These are phyloP conservation scores for Lepus oiostolus DNA, from an alignment of 2,797 vertebrate species.

Conservation along the genomic window DNA sequence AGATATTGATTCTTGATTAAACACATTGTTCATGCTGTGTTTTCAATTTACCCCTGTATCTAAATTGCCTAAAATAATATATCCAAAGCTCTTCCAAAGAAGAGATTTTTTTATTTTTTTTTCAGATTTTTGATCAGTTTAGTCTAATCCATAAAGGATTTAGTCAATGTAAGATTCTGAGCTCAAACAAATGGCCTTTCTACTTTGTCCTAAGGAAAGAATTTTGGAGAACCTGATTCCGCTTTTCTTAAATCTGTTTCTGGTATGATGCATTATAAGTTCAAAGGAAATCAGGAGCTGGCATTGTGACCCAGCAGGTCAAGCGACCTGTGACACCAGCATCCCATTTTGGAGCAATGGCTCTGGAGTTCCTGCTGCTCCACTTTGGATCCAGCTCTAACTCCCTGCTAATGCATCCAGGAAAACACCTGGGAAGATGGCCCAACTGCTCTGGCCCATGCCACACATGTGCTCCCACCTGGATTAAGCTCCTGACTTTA, in stretches of 20 bases:
- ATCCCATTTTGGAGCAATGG: too few relatives aligned
- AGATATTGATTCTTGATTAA: neutral
- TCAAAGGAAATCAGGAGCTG: neutral
- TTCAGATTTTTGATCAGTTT: neutral
- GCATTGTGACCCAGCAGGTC: too few relatives aligned
- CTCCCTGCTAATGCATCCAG: too few relatives aligned
- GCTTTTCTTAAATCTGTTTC: neutral
- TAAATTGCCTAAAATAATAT: neutral
- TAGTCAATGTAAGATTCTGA: neutral
- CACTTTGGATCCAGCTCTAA: too few relatives aligned
- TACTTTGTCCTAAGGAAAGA: neutral
- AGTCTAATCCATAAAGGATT: neutral
- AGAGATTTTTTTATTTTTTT: neutral
- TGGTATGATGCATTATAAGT: neutral
- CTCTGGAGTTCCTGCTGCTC: too few relatives aligned
- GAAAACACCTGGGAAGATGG: too few relatives aligned
- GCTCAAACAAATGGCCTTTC: neutral
- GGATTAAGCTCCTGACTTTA: too few relatives aligned
- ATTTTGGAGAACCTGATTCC: neutral
- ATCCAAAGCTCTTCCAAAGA: constrained; percentile 25
- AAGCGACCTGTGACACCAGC: too few relatives aligned
- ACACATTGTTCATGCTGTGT: neutral
- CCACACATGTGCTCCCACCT: too few relatives aligned
- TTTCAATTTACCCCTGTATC: neutral
- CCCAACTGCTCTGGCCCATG: too few relatives aligned